These are phyloP conservation scores for Rhopalosiphum padi DNA, from an alignment of 1,140 invertebrate species.

Conservation along the genomic window DNA sequence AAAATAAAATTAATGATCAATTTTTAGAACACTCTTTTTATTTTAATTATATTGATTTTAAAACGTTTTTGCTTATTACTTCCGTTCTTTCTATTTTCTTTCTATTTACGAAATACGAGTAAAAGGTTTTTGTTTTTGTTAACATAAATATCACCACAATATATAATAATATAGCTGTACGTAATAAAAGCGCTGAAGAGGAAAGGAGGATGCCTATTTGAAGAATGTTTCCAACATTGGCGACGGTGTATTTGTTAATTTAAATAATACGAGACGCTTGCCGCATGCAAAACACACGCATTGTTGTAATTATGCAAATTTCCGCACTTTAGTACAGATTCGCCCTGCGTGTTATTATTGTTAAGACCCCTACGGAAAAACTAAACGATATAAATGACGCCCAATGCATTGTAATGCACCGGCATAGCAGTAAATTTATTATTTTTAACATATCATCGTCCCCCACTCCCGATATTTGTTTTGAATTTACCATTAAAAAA, in stretches of 20 bases:
- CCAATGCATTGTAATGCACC: constrained; percentile 37
- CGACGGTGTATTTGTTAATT: constrained; percentile 51
- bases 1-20: background rate
- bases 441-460: constrained; percentile 28
- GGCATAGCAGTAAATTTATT: constrained; percentile 23
- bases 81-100: background rate
- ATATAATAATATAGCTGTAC: background rate
- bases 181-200: background rate
- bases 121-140: background rate
- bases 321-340: constrained; percentile 44
- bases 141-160: background rate
- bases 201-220: background rate
- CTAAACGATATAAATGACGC: constrained; percentile 53
- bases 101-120: background rate
- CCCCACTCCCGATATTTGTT: background rate
- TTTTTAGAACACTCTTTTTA: background rate
- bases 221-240: constrained; percentile 47
- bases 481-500: constrained; percentile 3
- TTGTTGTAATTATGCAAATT: constrained; percentile 57
- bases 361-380: constrained; percentile 52
- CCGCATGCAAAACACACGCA: constrained; percentile 54
- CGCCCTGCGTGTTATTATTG: constrained; percentile 42
- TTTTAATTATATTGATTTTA: background rate
- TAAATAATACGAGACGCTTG: constrained; percentile 54
- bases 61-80: background rate